Evolutionary conservation across 1,140 invertebrate genomes (phyloP).

Genomic region (Drosophila azteca): DNA sequence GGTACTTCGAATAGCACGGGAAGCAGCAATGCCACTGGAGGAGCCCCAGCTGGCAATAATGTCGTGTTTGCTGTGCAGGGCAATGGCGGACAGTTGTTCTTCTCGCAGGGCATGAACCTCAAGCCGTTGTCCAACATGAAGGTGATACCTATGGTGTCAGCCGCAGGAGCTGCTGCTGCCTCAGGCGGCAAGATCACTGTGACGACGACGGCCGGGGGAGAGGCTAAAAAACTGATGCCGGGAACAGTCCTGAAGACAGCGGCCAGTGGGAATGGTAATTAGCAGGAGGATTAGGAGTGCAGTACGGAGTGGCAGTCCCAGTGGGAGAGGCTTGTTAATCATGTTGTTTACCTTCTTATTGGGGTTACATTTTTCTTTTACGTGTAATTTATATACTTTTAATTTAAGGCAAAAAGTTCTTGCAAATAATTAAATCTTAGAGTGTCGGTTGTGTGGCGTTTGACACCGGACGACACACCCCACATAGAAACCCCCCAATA

Average conservation of each 20-base stretch:
- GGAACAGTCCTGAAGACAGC: slow-evolving; percentile 58
- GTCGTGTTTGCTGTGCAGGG: slow-evolving; percentile 87
- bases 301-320: background rate
- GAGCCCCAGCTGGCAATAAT: slow-evolving; percentile 72
- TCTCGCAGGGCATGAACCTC: slow-evolving; percentile 87
- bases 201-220: slow-evolving; percentile 22
- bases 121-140: slow-evolving; percentile 89
- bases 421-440: slow-evolving; percentile 17
- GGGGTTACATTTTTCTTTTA: slow-evolving; percentile 31
- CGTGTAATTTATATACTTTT: slow-evolving; percentile 34
- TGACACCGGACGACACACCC: slow-evolving; percentile 10
- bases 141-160: slow-evolving; percentile 84
- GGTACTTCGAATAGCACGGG: slow-evolving; percentile 24
- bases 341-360: slow-evolving; percentile 44
- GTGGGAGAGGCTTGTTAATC: slow-evolving; percentile 63
- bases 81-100: slow-evolving; percentile 85
- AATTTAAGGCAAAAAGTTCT: slow-evolving; percentile 46
- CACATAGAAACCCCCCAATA: slow-evolving; percentile 36
- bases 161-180: slow-evolving; percentile 8
- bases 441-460: background rate
- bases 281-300: slow-evolving; percentile 19
- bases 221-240: slow-evolving; percentile 51
- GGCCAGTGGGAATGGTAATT: slow-evolving; percentile 62
- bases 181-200: slow-evolving; percentile 50
- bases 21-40: slow-evolving; percentile 19